Percentiles rank a stretch among this genome's conserved stretches.
Conservation (phyloP, 2,797 vertebrate species). For the Siniperca scherzeri region DNA sequence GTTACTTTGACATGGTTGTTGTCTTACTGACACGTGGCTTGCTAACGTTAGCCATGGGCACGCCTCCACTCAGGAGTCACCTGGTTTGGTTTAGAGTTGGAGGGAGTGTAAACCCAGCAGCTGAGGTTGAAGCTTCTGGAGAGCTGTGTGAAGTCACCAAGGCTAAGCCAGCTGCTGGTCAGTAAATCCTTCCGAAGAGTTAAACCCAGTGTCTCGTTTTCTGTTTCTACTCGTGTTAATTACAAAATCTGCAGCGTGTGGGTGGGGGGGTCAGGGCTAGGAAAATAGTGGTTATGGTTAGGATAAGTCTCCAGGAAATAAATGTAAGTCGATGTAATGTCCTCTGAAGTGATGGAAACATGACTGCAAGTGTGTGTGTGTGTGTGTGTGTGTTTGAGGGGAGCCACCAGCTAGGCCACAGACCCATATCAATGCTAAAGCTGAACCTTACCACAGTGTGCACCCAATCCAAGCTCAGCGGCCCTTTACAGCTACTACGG, state of each 20-base stretch:
- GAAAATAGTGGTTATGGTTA: too few species aligned
- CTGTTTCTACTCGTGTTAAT: too few species aligned
- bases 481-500: not conserved
- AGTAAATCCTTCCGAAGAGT: not conserved
- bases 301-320: too few species aligned
- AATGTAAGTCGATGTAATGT: too few species aligned
- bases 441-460: conserved; percentile 25
- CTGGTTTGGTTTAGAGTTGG: not conserved
- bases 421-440: conserved; percentile 12
- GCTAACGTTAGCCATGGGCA: not conserved
- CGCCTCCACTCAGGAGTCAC: not conserved
- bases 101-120: not conserved
- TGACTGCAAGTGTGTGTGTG: not conserved
- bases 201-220: too few species aligned
- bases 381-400: conserved; percentile 5
- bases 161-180: not conserved
- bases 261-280: too few species aligned
- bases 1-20: not conserved
- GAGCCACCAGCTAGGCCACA: conserved; percentile 39
- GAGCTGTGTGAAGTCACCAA: not conserved
- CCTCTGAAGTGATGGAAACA: too few species aligned
- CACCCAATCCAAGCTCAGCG: conserved; percentile 9
- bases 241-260: too few species aligned
- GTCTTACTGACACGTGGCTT: not conserved
- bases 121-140: not conserved